These are phyloP conservation scores for Chorisops tibialis DNA, from an alignment of 2,888 invertebrate species.

Conservation along the genomic window DNA sequence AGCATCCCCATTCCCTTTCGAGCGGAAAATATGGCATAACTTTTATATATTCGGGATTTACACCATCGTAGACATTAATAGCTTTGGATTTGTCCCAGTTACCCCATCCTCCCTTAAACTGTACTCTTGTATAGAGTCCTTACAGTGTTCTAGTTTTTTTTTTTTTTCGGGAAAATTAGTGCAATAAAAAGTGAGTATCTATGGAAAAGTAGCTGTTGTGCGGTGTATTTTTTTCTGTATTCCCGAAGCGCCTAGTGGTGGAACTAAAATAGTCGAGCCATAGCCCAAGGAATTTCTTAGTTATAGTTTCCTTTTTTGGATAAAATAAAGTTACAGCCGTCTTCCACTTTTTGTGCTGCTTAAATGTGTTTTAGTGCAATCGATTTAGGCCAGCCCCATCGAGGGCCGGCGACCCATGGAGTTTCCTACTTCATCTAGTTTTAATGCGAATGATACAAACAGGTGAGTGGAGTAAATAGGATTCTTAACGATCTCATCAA, in stretches of 20 bases:
- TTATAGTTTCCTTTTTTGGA: conserved; percentile 20
- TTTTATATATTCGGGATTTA: too few species aligned
- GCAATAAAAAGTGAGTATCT: background rate
- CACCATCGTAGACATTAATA: background rate
- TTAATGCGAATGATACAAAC: conserved; percentile 41
- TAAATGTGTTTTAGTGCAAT: conserved; percentile 52
- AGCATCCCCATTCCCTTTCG: too few species aligned
- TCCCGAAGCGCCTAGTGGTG: background rate
- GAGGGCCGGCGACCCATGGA: conserved; percentile 54
- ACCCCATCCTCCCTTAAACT: background rate
- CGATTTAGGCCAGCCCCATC: conserved; percentile 51
- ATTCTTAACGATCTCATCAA: too few species aligned
- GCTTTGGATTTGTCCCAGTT: conserved; percentile 21
- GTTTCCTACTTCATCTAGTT: conserved; percentile 49
- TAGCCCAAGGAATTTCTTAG: conserved; percentile 1
- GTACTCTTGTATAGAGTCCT: conserved; percentile 1
- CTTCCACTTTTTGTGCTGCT: conserved; percentile 28
- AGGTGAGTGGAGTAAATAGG: conserved; percentile 39
- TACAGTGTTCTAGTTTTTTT: conserved; percentile 8
- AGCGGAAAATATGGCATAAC: too few species aligned
- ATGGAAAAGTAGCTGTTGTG: background rate
- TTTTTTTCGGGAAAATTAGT: background rate
- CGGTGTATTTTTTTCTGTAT: background rate
- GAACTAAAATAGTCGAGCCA: background rate
- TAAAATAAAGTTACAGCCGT: conserved; percentile 1